Evolutionary conservation across 2,797 vertebrate species (phyloP).

Genomic region (Oreortyx pictus): DNA sequence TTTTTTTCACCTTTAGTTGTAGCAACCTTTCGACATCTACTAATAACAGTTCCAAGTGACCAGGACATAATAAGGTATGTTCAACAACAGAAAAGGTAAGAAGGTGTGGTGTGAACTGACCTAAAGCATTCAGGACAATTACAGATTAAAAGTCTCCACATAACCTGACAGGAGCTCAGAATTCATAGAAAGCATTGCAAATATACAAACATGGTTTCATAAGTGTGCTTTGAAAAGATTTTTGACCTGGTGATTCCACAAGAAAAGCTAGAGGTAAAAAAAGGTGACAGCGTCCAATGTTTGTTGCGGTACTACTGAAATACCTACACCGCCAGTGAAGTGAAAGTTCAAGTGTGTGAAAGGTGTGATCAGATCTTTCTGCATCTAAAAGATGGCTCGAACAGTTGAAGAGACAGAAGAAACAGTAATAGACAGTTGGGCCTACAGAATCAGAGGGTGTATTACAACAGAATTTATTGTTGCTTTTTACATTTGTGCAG

Average conservation of each 20-base stretch:
- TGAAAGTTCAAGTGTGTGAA: neutral
- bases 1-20: conserved; percentile 17
- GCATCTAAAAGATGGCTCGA: conserved; percentile 24
- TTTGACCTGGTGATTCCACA: neutral
- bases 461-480: conserved; percentile 34
- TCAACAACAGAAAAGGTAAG: neutral
- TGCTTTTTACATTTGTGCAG: conserved; percentile 25
- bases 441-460: neutral
- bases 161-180: neutral
- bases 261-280: conserved; percentile 19
- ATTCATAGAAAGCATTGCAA: neutral
- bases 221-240: neutral
- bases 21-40: neutral
- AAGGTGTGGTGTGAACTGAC: neutral
- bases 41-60: neutral
- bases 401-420: conserved; percentile 24
- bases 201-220: neutral
- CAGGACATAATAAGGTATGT: neutral
- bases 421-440: conserved; percentile 40
- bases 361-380: conserved; percentile 2
- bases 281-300: neutral
- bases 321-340: neutral
- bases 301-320: conserved; percentile 11
- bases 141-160: neutral
- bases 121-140: conserved; percentile 3